A percentile compares a stretch with the other conserved stretches of the same genome.
Evolutionary conservation across 2,888 invertebrate genomes (phyloP).

Genomic region (Dione juno): DNA sequence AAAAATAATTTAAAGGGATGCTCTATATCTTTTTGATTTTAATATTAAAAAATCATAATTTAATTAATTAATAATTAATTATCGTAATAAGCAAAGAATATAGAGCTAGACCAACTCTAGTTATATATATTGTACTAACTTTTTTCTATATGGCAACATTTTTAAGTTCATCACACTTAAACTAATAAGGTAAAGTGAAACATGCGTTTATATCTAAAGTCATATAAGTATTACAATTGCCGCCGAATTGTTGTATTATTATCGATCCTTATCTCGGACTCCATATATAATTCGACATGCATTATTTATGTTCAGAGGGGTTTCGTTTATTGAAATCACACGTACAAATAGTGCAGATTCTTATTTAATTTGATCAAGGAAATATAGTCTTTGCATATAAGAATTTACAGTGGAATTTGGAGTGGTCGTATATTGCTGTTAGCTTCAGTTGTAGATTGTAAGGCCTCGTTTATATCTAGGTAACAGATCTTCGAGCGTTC

Average conservation of each 20-base stretch:
- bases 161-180: constrained; percentile 2
- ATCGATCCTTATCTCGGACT: constrained; percentile 49
- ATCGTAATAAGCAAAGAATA: too few relatives aligned
- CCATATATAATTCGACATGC: constrained; percentile 73
- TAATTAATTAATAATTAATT: too few relatives aligned
- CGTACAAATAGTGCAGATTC: constrained; percentile 60
- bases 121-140: too few relatives aligned
- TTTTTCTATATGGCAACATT: not conserved
- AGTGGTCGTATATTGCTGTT: not conserved
- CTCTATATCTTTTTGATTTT: too few relatives aligned
- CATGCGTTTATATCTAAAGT: constrained; percentile 4
- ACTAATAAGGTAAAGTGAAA: not conserved
- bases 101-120: too few relatives aligned
- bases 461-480: constrained; percentile 51
- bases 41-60: too few relatives aligned
- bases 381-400: constrained; percentile 22
- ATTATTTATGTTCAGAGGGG: constrained; percentile 77
- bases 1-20: too few relatives aligned
- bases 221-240: constrained; percentile 38
- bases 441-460: constrained; percentile 25
- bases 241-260: constrained; percentile 55
- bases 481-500: constrained; percentile 54
- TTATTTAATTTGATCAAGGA: constrained; percentile 15
- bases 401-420: constrained; percentile 5
- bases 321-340: constrained; percentile 76